These are phyloP conservation scores for Hololepta plana DNA, from an alignment of 2,888 invertebrate genomes.

Conservation along the genomic window DNA sequence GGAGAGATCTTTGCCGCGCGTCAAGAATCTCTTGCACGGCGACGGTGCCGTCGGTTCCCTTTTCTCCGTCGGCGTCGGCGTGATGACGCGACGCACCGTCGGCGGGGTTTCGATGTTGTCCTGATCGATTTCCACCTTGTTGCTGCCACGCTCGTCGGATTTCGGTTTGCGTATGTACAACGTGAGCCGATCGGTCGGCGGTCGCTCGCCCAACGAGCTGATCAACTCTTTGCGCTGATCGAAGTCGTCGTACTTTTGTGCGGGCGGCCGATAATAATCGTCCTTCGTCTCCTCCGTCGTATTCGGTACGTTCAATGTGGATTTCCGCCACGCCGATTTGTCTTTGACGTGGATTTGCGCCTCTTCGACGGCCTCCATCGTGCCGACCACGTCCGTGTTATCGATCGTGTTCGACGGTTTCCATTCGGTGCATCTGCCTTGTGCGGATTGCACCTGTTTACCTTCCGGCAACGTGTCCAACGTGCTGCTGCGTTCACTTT, in stretches of 20 bases:
- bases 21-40: conserved; percentile 36
- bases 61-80: conserved; percentile 40
- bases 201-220: conserved; percentile 31
- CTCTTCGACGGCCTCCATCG: conserved; percentile 68
- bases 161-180: conserved; percentile 36
- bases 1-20: conserved; percentile 7
- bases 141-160: conserved; percentile 21
- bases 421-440: conserved; percentile 45
- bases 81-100: conserved; percentile 50
- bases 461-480: conserved; percentile 62
- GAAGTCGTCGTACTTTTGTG: conserved; percentile 28
- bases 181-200: conserved; percentile 35
- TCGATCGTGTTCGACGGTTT: conserved; percentile 61
- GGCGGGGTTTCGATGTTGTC: conserved; percentile 86
- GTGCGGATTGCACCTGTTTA: conserved; percentile 33
- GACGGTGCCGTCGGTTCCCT: conserved; percentile 27
- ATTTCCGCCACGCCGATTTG: conserved; percentile 61
- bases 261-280: conserved; percentile 30
- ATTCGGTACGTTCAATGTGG: conserved; percentile 41
- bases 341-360: conserved; percentile 40
- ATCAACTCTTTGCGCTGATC: conserved; percentile 32
- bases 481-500: conserved; percentile 58
- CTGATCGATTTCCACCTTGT: conserved; percentile 70
- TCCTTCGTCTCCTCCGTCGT: conserved; percentile 48
- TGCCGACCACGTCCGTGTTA: conserved; percentile 64